These are phyloP conservation scores for Pitta sordida DNA, from an alignment of 2,113 vertebrate genomes.

Conservation along the genomic window DNA sequence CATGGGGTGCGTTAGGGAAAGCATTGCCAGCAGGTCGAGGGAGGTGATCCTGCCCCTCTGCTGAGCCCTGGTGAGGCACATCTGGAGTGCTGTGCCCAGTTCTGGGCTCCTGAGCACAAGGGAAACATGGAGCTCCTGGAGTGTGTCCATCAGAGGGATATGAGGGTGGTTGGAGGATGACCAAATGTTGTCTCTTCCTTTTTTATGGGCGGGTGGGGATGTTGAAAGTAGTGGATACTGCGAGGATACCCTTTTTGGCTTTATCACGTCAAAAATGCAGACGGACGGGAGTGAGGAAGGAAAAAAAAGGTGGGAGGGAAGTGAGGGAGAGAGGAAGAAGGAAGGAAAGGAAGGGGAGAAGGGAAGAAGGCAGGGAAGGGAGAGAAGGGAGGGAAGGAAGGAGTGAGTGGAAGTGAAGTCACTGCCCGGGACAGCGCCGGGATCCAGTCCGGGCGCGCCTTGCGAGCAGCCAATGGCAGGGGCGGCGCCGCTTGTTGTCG, in stretches of 20 bases:
- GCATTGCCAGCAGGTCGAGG: too few relatives aligned
- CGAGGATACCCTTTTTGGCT: background rate
- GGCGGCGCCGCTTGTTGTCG: background rate
- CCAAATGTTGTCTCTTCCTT: background rate
- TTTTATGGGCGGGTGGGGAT: background rate
- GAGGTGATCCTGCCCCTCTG: too few relatives aligned
- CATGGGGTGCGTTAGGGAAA: background rate
- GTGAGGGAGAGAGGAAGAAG: accelerated
- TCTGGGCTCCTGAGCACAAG: background rate
- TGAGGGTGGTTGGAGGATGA: background rate
- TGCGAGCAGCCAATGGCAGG: slow-evolving; percentile 1
- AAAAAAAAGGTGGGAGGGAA: too few relatives aligned
- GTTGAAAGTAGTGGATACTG: too few relatives aligned
- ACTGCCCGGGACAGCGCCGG: accelerated
- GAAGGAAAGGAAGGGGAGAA: accelerated
- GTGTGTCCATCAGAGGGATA: background rate
- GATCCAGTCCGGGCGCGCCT: background rate
- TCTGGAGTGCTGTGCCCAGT: background rate
- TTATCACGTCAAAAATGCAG: too few relatives aligned
- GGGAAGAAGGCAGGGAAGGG: too few relatives aligned
- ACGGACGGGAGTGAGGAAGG: too few relatives aligned
- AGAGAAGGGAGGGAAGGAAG: too few relatives aligned
- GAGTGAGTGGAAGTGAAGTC: background rate
- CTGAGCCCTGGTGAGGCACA: background rate
- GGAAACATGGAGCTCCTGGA: background rate